Base-by-base conservation (phyloP, 1,140 invertebrate genomes). In the Papilio helenus region DNA sequence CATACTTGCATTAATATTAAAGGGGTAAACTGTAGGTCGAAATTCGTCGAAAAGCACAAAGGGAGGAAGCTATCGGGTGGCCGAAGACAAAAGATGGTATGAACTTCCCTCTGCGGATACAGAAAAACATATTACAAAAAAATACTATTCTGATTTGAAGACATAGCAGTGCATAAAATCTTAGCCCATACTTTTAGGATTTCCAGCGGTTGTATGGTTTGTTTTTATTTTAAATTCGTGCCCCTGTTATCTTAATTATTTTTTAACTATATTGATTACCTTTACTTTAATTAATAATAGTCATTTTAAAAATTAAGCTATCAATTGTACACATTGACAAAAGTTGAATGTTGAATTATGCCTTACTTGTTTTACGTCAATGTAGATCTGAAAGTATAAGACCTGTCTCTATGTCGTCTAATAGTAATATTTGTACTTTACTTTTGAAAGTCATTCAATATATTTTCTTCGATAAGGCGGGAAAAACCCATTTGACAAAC, bases 31-130 rank as follows among this genome's bases (percentile, higher is more conserved):
- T 86, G 90, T 89, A 91, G 88, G 87, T 87, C 81, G 87, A 89
- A 88, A 86, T 92, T 91, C 89, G 81, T 89, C 83, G 91, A 88
- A 90, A 85, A 84, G 82, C 82, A 93, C 92, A 93, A 93, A 93
- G 91, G 86, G 87, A 93, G 92, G 92, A 93, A 92, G 87, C 86
- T 83, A 87, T 85, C 87, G 88, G 91, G 90, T 93, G 90, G 89
- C 79, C 89, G 83, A 72, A 82, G 78, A 86, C 81, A 90, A 92
- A 91, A 87, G 86, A 85, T 87, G 71, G 87, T 29, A 86, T 80
- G 81, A 79, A 83, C 89, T 89, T 91, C 89, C 88, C 86, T 81
- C 81, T 76, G 80, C 86, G 88, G 89, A 90, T 88, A 88, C 58
- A 86, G 81, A 88, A 91, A 92, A 90, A 91, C 78, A 65, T 82